Evolutionary conservation across 2,888 invertebrate genomes (phyloP), one percentile per base, ranked within the genome.

Genomic region (Hypercompe scribonia): DNA sequence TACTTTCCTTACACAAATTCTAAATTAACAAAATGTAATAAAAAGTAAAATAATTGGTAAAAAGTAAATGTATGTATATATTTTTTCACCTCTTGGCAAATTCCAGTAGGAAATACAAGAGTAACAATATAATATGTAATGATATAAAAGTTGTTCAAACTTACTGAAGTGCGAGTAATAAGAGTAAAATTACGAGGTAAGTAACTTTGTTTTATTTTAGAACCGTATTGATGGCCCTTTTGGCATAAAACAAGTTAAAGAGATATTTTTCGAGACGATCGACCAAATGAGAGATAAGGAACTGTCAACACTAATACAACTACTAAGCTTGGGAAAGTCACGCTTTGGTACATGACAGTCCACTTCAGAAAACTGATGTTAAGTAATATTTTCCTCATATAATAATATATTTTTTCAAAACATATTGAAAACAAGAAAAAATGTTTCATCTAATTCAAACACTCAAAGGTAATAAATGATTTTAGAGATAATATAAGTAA

Each of bases 51-150:
- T 46, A 13, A 46, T 18, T 46, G 46, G 46, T 3, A 46, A 18
- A 21, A 50, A 18, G 21, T 18, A n/a, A 34, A 54, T 11, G 68
- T 34, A 54, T 15, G 54, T 33, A 34, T 13, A n/a, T n/a, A n/a
- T n/a, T 68, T 68, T 39, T 70, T 73, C 36, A 66, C 66, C 42
- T 66, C 39, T 50, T 67, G 4, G 36, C n/a, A 50, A 50, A n/a
- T 36, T 63, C 73, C 73, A 63, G 34, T 5, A 70, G 73, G 73
- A 70, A 73, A 70, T 70, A 46, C 66, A 65, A 11, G 39, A 70
- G 70, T 70, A 66, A 67, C 73, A 73, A 70, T 69, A 65, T 71
- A 58, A 69, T 65, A 54, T 64, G 64, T 39, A 72, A 72, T 72
- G 68, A 68, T 61, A 61, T 73, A 73, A 73, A 69, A 73, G 65